Evolutionary conservation across 2,797 vertebrate genomes (phyloP).

Genomic region (Syngnathus rostellatus): DNA sequence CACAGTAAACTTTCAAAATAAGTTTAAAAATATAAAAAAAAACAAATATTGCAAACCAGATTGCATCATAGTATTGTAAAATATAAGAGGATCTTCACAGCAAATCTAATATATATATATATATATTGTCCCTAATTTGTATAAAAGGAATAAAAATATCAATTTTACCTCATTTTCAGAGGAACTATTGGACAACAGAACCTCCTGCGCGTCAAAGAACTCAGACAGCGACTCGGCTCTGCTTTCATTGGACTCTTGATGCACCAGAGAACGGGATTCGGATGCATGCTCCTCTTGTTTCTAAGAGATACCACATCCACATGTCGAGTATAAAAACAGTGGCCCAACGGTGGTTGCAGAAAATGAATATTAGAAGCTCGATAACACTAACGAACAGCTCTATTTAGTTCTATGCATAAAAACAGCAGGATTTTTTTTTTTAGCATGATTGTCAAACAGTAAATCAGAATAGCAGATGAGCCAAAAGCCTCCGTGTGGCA

Average conservation of each 20-base stretch:
- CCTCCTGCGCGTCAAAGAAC: constrained; percentile 98
- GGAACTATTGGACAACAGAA: constrained; percentile 90
- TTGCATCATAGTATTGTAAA: no score
- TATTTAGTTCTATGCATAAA: not conserved
- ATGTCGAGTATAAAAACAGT: not conserved
- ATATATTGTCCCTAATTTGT: not conserved
- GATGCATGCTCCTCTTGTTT: constrained; percentile 74
- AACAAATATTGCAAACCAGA: no score
- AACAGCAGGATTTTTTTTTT: no score
- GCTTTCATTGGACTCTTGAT: constrained; percentile 93
- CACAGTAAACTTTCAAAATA: constrained; percentile 8
- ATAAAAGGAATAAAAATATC: no score
- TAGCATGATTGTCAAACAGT: constrained; percentile 32
- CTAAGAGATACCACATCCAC: constrained; percentile 49
- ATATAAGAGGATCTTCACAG: not conserved
- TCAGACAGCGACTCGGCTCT: constrained; percentile 88
- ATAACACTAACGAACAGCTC: not conserved
- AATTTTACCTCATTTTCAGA: constrained; percentile 88
- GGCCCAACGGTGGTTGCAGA: not conserved
- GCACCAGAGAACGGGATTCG: constrained; percentile 77
- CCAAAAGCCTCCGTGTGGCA: constrained; percentile 22
- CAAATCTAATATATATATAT: no score
- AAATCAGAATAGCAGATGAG: constrained; percentile 33
- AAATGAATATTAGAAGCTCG: not conserved
- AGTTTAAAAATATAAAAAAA: not conserved